Conservation (phyloP, 2,113 vertebrate genomes). For the Mirounga angustirostris region DNA sequence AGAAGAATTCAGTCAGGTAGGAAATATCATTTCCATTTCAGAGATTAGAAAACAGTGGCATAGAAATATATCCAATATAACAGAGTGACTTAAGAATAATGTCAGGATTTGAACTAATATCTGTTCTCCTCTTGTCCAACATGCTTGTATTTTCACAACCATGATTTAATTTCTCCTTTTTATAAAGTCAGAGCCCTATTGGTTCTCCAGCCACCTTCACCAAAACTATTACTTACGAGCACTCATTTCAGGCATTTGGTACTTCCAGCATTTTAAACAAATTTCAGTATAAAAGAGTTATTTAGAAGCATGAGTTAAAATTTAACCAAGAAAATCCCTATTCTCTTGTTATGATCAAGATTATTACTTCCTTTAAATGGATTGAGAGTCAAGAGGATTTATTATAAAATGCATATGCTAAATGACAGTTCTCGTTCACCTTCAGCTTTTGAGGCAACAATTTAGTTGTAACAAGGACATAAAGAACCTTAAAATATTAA, state of each 20-base stretch:
- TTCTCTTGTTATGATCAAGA: not conserved
- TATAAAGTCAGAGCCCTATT: not conserved
- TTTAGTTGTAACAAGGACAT: not conserved
- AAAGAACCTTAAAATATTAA: slow-evolving; percentile 8
- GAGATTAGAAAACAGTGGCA: not conserved
- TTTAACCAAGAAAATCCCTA: not conserved
- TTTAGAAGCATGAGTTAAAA: not conserved
- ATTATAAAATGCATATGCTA: not conserved
- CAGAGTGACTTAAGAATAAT: not conserved
- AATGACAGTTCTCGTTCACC: not conserved
- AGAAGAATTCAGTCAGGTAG: not conserved
- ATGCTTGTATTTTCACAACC: not conserved
- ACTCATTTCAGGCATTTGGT: not conserved
- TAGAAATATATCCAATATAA: not conserved
- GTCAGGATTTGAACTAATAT: not conserved
- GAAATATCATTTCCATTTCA: not conserved
- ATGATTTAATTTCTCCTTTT: slow-evolving; percentile 30
- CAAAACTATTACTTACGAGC: not conserved
- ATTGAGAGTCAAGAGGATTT: not conserved
- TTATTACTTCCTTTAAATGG: not conserved
- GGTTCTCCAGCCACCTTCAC: not conserved
- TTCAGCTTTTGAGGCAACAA: slow-evolving; percentile 3
- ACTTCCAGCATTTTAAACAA: not conserved
- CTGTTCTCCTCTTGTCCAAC: not conserved
- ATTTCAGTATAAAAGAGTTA: not conserved